Conservation (phyloP, 64 coral and sea anemone genomes). For the Porites australiensis region DNA sequence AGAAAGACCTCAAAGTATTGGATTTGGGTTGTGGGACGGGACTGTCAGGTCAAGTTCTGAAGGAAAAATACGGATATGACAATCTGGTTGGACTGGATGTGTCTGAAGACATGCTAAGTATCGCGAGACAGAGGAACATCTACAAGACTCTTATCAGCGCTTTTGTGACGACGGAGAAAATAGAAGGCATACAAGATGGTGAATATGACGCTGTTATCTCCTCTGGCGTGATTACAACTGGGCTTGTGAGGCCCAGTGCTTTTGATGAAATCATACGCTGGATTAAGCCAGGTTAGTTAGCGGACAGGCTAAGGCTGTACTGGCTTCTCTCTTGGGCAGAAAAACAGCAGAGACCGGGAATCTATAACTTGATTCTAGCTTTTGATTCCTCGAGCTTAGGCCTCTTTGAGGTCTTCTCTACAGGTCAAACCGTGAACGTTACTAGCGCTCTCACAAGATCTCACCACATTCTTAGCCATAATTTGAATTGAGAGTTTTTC, state of each 20-base stretch:
- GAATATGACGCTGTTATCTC: conserved; percentile 32
- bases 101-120: conserved; percentile 48
- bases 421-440: no score
- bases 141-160: conserved; percentile 50
- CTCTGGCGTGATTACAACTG: conserved; percentile 30
- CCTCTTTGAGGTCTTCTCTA: no score
- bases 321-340: background rate
- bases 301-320: background rate
- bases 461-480: no score
- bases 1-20: background rate
- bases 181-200: conserved; percentile 11
- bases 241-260: background rate
- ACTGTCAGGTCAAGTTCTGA: conserved; percentile 5
- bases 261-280: conserved; percentile 58
- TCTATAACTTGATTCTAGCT: no score
- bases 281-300: conserved; percentile 50
- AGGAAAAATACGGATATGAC: conserved; percentile 27
- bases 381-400: no score
- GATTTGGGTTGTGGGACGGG: conserved; percentile 46
- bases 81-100: conserved; percentile 45
- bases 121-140: background rate
- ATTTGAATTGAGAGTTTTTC: no score
- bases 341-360: no score
- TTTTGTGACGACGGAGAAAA: background rate
- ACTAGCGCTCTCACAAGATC: no score